Base-by-base conservation (phyloP, 2,113 vertebrate genomes). In the Paradisaea rubra region DNA sequence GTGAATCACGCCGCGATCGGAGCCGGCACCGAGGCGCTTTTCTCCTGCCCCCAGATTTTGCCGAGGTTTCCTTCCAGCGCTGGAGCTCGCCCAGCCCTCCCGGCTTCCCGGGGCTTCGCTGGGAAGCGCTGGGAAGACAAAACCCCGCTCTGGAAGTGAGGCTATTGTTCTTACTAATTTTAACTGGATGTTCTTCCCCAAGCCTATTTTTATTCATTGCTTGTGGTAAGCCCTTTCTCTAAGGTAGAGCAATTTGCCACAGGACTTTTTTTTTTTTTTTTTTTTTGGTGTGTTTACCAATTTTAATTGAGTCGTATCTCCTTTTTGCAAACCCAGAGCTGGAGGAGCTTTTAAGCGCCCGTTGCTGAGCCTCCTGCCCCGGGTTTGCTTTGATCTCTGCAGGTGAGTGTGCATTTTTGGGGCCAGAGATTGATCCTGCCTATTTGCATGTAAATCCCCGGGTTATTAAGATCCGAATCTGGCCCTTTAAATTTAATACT, bases 121-220 rank as follows among this genome's bases (percentile, higher is more conserved):
- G 93, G 89, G 83, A 96, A 95, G 79, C 42, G 45, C 64, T 84
- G 88, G 59, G 93, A 89, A 95, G 94, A 95, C 94, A 94, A 96
- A 95, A 94, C 86, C 86, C 89, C 5, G 68, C 90, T 95, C 94
- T 95, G 90, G 88, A 95, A 94, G 80, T 86, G 49, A 90, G n/a
- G 76, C 90, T 95, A 91, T 97, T 95, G 83, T 96, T 97, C 90
- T 90, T 95, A 94, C 95, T 95, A 95, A 97, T 95, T 97, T 95
- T 96, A 96, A 91, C 95, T 95, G 52, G 54, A 63, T 95, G 92
- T 93, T 96, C 91, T 94, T 93, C 88, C 85, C 91, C 57, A 39
- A 95, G 83, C 76, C 95, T 95, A 88, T 96, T 95, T 96, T 94
- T 97, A 95, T 94, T 93, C 95, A 94, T 95, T 86, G 93, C 93